phyloP scores from a whole-genome alignment of 2,113 vertebrate species.

The Cynoglossus semilaevis region DNA sequence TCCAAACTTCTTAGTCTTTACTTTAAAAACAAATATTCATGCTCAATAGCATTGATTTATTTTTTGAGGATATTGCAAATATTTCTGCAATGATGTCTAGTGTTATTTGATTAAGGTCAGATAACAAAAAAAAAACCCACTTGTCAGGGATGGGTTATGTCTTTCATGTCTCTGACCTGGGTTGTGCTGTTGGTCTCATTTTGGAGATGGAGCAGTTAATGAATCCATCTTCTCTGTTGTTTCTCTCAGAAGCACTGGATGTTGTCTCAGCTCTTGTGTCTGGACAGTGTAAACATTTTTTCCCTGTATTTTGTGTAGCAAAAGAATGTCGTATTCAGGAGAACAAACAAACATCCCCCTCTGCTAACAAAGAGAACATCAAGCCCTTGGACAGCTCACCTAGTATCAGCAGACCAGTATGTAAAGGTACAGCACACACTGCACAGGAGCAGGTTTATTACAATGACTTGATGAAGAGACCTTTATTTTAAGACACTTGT shows the following conservation, averaged over 20 bases:
- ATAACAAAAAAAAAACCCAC: no score
- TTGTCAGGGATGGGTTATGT: no score
- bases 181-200: no score
- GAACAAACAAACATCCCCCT: conserved; percentile 88
- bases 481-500: neutral
- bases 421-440: conserved; percentile 82
- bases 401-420: conserved; percentile 85
- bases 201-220: no score
- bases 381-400: conserved; percentile 88
- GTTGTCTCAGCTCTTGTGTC: neutral
- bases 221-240: neutral
- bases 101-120: no score
- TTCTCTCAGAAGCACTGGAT: neutral
- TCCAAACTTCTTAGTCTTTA: no score
- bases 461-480: neutral
- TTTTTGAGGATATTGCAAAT: no score
- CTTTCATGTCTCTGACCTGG: no score
- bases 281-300: neutral
- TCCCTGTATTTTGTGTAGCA: conserved; percentile 68
- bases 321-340: conserved; percentile 94
- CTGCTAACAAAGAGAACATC: conserved; percentile 88
- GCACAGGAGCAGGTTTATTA: neutral
- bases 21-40: no score
- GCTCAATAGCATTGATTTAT: no score
- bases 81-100: no score